These are phyloP conservation scores for Diachrysia chrysitis DNA, from an alignment of 2,888 invertebrate species.

Conservation along the genomic window DNA sequence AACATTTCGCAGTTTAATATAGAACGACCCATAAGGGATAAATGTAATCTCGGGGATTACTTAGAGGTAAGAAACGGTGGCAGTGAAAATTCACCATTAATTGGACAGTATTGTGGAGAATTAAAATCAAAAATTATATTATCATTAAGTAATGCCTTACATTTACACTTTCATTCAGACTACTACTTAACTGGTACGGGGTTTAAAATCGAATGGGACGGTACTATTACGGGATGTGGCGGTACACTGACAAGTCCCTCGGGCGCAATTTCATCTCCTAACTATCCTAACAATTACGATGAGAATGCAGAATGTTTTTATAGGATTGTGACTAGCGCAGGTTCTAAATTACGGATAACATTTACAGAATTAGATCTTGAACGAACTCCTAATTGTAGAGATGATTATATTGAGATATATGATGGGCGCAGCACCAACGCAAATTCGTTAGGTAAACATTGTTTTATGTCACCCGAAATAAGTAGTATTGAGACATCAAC, in stretches of 20 bases:
- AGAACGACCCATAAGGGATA: constrained; percentile 84
- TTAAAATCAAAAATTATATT: constrained; percentile 90
- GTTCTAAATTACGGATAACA: constrained; percentile 91
- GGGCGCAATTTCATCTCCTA: constrained; percentile 95
- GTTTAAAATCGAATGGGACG: constrained; percentile 90
- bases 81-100: constrained; percentile 91
- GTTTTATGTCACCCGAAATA: constrained; percentile 81
- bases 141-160: constrained; percentile 94
- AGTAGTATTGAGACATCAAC: constrained; percentile 88
- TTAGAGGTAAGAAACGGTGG: constrained; percentile 93
- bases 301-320: constrained; percentile 94
- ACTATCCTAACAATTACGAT: constrained; percentile 94
- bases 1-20: constrained; percentile 88
- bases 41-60: constrained; percentile 79
- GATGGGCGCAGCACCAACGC: constrained; percentile 90
- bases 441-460: constrained; percentile 90
- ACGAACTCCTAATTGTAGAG: constrained; percentile 87
- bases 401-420: constrained; percentile 92
- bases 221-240: constrained; percentile 92
- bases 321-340: constrained; percentile 92
- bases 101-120: constrained; percentile 94
- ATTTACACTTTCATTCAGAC: constrained; percentile 94
- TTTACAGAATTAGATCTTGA: constrained; percentile 94
- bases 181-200: constrained; percentile 90
- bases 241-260: constrained; percentile 91